These are phyloP conservation scores for Eulemur albifrons DNA, from an alignment of 2,797 vertebrate genomes.

Conservation along the genomic window DNA sequence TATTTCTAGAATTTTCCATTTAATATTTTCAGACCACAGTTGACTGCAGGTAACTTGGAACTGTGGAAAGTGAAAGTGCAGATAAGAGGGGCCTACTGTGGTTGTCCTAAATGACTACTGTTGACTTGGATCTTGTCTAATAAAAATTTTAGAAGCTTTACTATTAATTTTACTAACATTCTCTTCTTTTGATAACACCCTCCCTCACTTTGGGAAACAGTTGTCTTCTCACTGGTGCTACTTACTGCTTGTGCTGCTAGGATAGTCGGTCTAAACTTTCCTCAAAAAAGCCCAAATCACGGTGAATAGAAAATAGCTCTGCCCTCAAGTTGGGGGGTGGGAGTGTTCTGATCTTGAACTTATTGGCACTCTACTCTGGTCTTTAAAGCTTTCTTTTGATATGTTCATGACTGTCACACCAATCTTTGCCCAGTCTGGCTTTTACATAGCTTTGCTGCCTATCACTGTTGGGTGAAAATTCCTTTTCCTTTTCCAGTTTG, in stretches of 20 bases:
- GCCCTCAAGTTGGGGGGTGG: background rate
- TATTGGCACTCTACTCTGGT: background rate
- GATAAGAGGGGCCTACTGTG: background rate
- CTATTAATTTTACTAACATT: background rate
- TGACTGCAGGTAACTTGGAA: background rate
- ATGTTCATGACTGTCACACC: background rate
- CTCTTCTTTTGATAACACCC: background rate
- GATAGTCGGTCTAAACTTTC: background rate
- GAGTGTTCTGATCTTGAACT: conserved; percentile 1
- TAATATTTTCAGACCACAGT: background rate
- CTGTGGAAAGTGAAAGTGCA: background rate
- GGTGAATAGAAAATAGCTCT: background rate
- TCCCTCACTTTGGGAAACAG: background rate
- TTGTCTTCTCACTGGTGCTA: background rate
- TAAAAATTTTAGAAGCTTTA: background rate
- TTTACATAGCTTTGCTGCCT: background rate
- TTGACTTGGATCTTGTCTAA: background rate
- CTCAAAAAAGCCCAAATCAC: background rate
- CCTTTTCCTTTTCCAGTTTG: background rate
- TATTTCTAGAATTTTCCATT: background rate
- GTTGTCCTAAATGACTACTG: background rate
- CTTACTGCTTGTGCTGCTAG: background rate
- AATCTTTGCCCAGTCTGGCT: background rate
- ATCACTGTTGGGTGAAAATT: background rate
- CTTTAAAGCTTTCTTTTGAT: background rate